Evolutionary conservation across 2,888 invertebrate species (phyloP), one percentile per base, ranked within the genome.

Genomic region (Mongoloraphidia duomilia): DNA sequence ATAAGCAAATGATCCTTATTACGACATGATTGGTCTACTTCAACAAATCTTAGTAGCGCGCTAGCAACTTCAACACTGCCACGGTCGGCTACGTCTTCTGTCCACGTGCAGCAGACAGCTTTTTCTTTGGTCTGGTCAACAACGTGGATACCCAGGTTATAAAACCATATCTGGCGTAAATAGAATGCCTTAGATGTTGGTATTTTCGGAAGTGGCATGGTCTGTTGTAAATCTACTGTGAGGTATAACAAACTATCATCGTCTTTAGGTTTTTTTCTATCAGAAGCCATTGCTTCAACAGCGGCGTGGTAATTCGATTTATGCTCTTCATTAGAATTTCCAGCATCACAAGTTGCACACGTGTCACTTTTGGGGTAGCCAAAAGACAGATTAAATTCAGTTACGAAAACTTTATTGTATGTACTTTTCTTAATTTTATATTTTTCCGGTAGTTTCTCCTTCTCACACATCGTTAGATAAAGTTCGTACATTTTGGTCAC

Each of bases 301-400:
- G 26, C 26, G 26, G 26, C 26, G 12, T 44, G 43, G 44, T 52
- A 52, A 46, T 46, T 53, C 42, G 46, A 45, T 47, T 12, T 36
- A 45, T 54, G 53, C 49, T 50, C 51, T 4, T 45, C 50, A 44
- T 51, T 50, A 34, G 34, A 38, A 41, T 54, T 45, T 13, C 52
- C 51, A 34, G 50, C 45, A 50, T 55, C 55, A 43, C 53, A 56
- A 34, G 50, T 55, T 41, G 45, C 49, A 46, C 55, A 56, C 11
- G 57, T 57, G 46, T 56, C 56, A 52, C 55, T 55, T 50, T 51
- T 54, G 41, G 56, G 53, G 42, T 53, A 43, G 43, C 55, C 56
- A 57, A 60, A 59, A 49, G 54, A 56, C 17, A 55, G 49, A 50
- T 59, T 57, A 54, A 58, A 58, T 55, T 58, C 50, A 40, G 57